Conservation (phyloP, 2,888 invertebrate genomes). For the Caenorhabditis doughertyi region DNA sequence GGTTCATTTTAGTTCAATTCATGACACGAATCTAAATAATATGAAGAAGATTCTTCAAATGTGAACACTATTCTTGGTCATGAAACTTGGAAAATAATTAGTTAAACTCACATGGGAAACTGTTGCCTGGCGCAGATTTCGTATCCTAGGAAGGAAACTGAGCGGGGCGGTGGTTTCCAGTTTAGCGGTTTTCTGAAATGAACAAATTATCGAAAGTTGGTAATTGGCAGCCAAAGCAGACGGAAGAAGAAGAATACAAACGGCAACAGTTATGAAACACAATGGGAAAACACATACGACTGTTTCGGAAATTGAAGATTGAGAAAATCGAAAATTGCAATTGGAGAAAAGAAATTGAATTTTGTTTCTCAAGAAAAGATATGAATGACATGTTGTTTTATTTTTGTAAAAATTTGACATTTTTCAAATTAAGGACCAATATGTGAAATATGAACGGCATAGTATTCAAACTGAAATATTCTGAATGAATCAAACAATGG, state of each 20-base stretch:
- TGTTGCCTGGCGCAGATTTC: conserved; percentile 39
- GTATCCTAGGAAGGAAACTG: conserved; percentile 60
- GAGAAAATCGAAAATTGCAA: conserved; percentile 6
- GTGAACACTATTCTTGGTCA: background rate
- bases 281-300: background rate
- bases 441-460: background rate
- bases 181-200: conserved; percentile 55
- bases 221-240: conserved; percentile 25
- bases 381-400: too few species aligned
- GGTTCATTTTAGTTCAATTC: conserved; percentile 23
- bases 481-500: background rate
- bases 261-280: conserved; percentile 28
- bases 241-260: conserved; percentile 11
- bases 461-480: background rate
- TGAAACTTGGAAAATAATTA: too few species aligned
- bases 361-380: conserved; percentile 10
- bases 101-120: conserved; percentile 40
- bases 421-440: background rate
- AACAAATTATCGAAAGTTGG: conserved; percentile 26
- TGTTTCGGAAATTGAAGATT: conserved; percentile 15
- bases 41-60: background rate
- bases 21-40: conserved; percentile 13
- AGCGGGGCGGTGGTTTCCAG: conserved; percentile 43
- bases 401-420: conserved; percentile 10
- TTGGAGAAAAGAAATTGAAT: conserved; percentile 22